Percentiles rank a stretch among this genome's conserved stretches.
These are phyloP conservation scores for Garrulus glandarius DNA, from an alignment of 2,797 vertebrate genomes.

Conservation along the genomic window DNA sequence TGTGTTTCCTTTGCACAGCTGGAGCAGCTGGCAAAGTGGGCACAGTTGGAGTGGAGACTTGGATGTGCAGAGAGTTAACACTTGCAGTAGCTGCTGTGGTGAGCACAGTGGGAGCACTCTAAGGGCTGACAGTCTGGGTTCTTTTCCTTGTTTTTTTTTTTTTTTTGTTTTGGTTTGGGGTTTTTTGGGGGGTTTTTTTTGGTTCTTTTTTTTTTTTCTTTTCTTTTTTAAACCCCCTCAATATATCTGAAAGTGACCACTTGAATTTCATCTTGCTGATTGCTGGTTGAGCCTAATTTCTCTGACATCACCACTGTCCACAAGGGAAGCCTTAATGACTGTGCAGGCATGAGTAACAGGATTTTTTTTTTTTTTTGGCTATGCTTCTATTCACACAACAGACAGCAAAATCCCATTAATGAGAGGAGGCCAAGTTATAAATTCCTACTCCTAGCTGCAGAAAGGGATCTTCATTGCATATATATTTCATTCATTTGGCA, in stretches of 20 bases:
- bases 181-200: too few species aligned
- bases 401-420: not conserved
- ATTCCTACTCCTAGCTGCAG: not conserved
- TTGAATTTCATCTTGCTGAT: not conserved
- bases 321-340: not conserved
- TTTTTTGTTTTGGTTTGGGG: too few species aligned
- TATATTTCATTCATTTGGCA: not conserved
- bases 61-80: not conserved
- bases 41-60: not conserved
- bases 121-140: too few species aligned
- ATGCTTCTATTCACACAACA: not conserved
- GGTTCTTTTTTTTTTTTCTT: accelerated
- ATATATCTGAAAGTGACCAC: not conserved
- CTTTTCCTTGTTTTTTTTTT: not conserved
- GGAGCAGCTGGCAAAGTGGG: not conserved
- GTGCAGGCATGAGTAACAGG: not conserved
- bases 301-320: not conserved
- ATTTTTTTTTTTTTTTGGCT: not conserved
- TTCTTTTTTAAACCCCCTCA: not conserved
- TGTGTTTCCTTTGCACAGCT: not conserved
- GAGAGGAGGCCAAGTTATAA: not conserved
- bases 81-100: not conserved
- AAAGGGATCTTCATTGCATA: not conserved
- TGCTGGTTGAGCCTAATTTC: not conserved
- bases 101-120: not conserved